Percentiles rank a stretch among this genome's conserved stretches.
Evolutionary conservation across 2,797 vertebrate species (phyloP).

Genomic region (Rhodeus uyekii): DNA sequence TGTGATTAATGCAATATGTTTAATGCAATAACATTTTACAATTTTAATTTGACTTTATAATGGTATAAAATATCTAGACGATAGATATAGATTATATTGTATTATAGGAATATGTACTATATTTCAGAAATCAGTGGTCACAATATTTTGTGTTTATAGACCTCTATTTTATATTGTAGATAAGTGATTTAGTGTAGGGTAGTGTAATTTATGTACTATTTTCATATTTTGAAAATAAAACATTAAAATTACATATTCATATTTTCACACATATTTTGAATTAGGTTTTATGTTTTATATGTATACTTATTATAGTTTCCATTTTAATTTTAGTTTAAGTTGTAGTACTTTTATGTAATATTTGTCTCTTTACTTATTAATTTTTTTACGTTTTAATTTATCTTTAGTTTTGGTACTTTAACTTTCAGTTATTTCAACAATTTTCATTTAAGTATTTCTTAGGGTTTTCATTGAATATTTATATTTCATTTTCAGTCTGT

Average conservation of each 20-base stretch:
- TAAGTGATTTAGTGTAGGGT: background rate
- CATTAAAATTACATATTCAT: no score
- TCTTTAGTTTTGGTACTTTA: background rate
- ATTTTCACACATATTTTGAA: background rate
- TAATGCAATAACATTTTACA: background rate
- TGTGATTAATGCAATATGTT: background rate
- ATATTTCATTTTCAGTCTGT: background rate
- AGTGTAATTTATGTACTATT: background rate
- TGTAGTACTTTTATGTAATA: background rate
- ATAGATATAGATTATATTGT: no score
- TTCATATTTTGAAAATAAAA: no score
- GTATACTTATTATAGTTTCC: background rate
- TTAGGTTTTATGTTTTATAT: no score
- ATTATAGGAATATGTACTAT: no score
- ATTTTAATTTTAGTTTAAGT: background rate
- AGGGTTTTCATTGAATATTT: background rate
- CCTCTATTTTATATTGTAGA: background rate
- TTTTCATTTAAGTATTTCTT: no score
- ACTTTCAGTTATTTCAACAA: background rate
- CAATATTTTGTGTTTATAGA: no score
- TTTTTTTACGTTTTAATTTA: background rate
- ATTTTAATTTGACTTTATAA: background rate
- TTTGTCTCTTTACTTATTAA: background rate
- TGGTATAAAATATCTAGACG: background rate
- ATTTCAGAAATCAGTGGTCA: no score